A percentile compares a stretch with the other conserved stretches of the same genome.
Evolutionary conservation across 2,797 vertebrate genomes (phyloP).

Genomic region (Diglossa cyanea): DNA sequence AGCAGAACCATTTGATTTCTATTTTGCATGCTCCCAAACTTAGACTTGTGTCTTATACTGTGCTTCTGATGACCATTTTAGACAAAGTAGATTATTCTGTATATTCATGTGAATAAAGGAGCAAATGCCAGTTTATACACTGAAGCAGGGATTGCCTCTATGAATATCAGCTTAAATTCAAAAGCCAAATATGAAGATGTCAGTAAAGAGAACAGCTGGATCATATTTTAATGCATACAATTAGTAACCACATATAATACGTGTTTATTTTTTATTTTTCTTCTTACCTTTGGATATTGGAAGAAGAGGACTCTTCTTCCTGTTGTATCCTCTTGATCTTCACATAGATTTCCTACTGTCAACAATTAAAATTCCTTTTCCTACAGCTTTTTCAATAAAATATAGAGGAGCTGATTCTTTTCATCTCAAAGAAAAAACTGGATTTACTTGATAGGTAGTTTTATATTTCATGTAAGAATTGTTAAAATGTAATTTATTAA

Average conservation of each 20-base stretch:
- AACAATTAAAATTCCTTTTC: not conserved
- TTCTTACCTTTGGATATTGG: not conserved
- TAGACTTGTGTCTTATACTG: not conserved
- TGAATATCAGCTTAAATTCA: not conserved
- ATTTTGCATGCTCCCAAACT: not conserved
- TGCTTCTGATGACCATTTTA: not conserved
- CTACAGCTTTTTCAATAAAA: not conserved
- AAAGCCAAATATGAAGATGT: not conserved
- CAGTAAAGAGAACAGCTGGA: not conserved
- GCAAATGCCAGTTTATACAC: not conserved
- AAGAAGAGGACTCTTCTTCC: not conserved
- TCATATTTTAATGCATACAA: not conserved
- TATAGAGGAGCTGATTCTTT: not conserved
- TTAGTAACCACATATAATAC: not conserved
- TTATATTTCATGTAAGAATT: not conserved
- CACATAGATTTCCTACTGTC: not conserved
- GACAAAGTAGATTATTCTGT: not conserved
- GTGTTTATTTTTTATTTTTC: not conserved
- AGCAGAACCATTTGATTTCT: not conserved
- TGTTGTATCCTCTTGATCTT: not conserved
- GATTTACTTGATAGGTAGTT: not conserved
- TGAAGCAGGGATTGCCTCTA: not conserved
- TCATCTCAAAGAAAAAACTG: not conserved
- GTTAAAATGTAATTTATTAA: not conserved
- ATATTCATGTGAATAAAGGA: not conserved